Evolutionary conservation across 2,113 vertebrate genomes (phyloP), one percentile per base, ranked within the genome.

Genomic region (Oreamnos americanus): DNA sequence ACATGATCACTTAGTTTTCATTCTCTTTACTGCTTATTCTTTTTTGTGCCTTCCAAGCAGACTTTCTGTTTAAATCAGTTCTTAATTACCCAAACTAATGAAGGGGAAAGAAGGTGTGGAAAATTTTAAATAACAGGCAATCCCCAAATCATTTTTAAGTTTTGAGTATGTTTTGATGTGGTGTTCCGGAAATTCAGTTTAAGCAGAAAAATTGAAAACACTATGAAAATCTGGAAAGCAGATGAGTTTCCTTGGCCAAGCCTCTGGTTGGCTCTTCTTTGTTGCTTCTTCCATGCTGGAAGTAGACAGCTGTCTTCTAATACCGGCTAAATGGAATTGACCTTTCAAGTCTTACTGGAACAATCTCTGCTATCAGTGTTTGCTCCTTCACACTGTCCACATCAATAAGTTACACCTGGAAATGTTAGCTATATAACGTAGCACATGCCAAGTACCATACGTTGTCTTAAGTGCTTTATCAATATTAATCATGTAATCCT

Each of bases 61-160:
- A 13, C n/a, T 94, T 97, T 96, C 79, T 36, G 7, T 93, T 97
- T 87, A 94, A 91, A 95, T 96, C 21, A 60, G 55, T 90, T 95
- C 16, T 79, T 95, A 78, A 94, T 95, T 94, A 87, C 33, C n/a
- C 90, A 83, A 82, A 67, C 28, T 94, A 96, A 87, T 85, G 47
- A 95, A 97, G 26, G 7, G 1, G 9, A 87, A 94, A 85, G 13
- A 95, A 93, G 78, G 16, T 95, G 9, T 89, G 30, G 45, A 90
- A 74, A 91, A 11, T 78, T 92, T 94, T 28, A 96, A 96, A 47
- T 82, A 95, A 64, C 15, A 76, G 26, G 14, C 21, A 91, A 8
- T 88, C 67, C 71, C 30, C n/a, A 85, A 84, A 90, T 97, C 82
- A 94, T 74, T 92, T 94, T 71, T 95, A 84, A 94, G 57, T 91